phyloP scores from a whole-genome alignment of 2,888 invertebrate genomes.

The Mesodorylaimus sp. region DNA sequence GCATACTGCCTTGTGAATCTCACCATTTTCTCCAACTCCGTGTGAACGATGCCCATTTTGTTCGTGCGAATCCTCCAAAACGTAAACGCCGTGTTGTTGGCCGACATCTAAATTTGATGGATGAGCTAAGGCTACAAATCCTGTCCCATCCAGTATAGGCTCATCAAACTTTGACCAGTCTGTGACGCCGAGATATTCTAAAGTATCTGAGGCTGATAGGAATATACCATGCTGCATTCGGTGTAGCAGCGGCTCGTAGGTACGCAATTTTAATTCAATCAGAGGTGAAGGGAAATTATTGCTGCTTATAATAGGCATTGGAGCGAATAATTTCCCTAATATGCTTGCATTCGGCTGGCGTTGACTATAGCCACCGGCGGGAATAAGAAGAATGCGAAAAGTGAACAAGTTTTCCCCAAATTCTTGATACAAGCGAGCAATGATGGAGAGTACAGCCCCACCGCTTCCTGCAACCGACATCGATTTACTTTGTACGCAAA shows the following conservation, averaged over 20 bases:
- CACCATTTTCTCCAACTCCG: too few relatives aligned
- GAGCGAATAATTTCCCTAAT: slow-evolving; percentile 33
- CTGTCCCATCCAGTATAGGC: slow-evolving; percentile 18
- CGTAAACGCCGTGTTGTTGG: slow-evolving; percentile 36
- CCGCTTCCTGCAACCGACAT: too few relatives aligned
- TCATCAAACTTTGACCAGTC: not conserved
- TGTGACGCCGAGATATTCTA: slow-evolving; percentile 28
- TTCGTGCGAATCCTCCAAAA: too few relatives aligned
- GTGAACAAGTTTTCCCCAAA: slow-evolving; percentile 2
- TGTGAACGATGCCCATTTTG: too few relatives aligned
- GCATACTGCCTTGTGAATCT: too few relatives aligned
- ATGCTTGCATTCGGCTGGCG: slow-evolving; percentile 33
- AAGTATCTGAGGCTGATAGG: slow-evolving; percentile 33
- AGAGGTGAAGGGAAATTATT: too few relatives aligned
- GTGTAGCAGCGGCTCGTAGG: slow-evolving; percentile 29
- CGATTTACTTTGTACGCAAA: too few relatives aligned
- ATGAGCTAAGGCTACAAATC: slow-evolving; percentile 36
- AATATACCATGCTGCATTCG: slow-evolving; percentile 31
- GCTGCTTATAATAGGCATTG: slow-evolving; percentile 32
- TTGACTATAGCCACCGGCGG: slow-evolving; percentile 35
- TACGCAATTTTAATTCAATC: slow-evolving; percentile 33
- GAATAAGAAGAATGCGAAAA: slow-evolving; percentile 29
- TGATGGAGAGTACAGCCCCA: not conserved
- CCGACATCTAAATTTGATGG: slow-evolving; percentile 33
- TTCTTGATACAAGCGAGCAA: not conserved